Evolutionary conservation across 2,888 invertebrate species (phyloP), one percentile per base, ranked within the genome.

Genomic region (Orchesella flavescens): DNA sequence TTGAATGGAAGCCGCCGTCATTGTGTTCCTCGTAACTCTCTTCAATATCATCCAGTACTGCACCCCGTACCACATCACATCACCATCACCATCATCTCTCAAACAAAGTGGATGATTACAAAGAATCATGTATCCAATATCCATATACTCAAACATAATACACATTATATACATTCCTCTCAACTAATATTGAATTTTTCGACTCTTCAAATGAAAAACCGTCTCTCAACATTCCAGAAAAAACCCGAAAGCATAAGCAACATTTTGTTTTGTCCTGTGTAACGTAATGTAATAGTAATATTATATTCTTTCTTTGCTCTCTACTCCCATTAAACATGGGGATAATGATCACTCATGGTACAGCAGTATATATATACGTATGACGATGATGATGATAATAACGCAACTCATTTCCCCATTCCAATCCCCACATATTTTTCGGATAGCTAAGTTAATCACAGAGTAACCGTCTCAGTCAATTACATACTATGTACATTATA

Each of bases 131-230:
- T 61, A 59, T n/a, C 69, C 57, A 46, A 57, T 21, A 68, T n/a
- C 59, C 61, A 68, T 78, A 24, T 49, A 49, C 49, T n/a, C n/a
- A n/a, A n/a, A n/a, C n/a, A n/a, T n/a, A n/a, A 49, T 10, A 7
- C 49, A 7, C 49, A n/a, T 10, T n/a, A 49, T 49, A n/a, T 57
- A 61, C 75, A 75, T 69, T 81, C 69, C 49, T 65, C 69, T 63
- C 83, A 17, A 86, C 87, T 77, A 87, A 87, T 87, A 87, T 87
- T 87, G 86, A 86, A 86, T 86, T 87, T 87, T 81, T 71, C 57
- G 46, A 55, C 49, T 49, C n/a, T n/a, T 49, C 34, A 34, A 7
- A 34, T 57, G 72, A 57, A 72, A 57, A 72, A 71, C 55, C 57
- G 72, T 1, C 44, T 43, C 19, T 9, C 57, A 34, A 72, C 72